phyloP scores from a whole-genome alignment of 2,113 vertebrate genomes.

The cat (Felis catus) region F.catus_Fca126_mat1.0 CM031418.1:53780501-53781000 shows the following conservation, averaged over 20 bases:
- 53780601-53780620: neutral
- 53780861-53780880: neutral
- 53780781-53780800: neutral
- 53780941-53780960: neutral
- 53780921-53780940: neutral
- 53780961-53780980: neutral
- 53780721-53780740: neutral
- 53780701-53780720: neutral
- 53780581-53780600: neutral
- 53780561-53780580: neutral
- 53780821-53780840: neutral
- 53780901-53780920: neutral
- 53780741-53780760: neutral
- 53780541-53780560: neutral
- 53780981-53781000: slow-evolving; percentile 72
- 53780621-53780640: neutral
- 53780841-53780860: neutral
- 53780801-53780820: neutral
- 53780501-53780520: neutral
- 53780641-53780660: neutral
- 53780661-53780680: neutral
- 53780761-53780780: neutral
- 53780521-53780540: neutral
- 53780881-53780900: neutral
- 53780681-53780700: neutral